phyloP scores from a whole-genome alignment of 1,140 invertebrate genomes.

The Plutomurus gul region DNA sequence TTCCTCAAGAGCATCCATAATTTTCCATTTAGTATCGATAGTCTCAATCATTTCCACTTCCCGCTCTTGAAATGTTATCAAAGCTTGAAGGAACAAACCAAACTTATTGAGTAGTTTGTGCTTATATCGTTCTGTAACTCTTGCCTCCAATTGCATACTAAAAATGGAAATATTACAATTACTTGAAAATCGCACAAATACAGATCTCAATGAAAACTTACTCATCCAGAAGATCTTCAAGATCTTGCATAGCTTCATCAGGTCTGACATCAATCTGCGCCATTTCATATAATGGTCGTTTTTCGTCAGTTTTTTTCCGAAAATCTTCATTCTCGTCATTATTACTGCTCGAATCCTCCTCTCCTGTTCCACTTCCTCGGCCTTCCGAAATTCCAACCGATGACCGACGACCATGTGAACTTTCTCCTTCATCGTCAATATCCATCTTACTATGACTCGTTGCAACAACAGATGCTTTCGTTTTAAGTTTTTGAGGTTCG shows the following conservation, averaged over 20 bases:
- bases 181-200: not conserved
- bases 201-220: not conserved
- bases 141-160: conserved; percentile 33
- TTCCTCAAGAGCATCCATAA: conserved; percentile 36
- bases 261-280: conserved; percentile 44
- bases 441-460: too few species aligned
- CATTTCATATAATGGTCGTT: conserved; percentile 32
- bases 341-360: not conserved
- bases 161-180: not conserved
- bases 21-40: conserved; percentile 41
- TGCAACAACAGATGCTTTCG: too few species aligned
- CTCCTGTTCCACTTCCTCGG: not conserved
- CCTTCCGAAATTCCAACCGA: too few species aligned
- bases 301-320: not conserved
- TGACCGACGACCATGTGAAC: too few species aligned
- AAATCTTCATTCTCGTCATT: not conserved
- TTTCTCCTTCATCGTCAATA: too few species aligned
- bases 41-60: conserved; percentile 47
- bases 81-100: conserved; percentile 48
- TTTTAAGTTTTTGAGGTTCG: too few species aligned
- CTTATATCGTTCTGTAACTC: conserved; percentile 42
- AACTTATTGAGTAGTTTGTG: conserved; percentile 42
- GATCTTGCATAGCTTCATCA: conserved; percentile 30
- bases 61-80: conserved; percentile 50
- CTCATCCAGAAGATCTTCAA: conserved; percentile 42